phyloP scores from a whole-genome alignment of 2,113 vertebrate species.

The Cyanistes caeruleus region DNA sequence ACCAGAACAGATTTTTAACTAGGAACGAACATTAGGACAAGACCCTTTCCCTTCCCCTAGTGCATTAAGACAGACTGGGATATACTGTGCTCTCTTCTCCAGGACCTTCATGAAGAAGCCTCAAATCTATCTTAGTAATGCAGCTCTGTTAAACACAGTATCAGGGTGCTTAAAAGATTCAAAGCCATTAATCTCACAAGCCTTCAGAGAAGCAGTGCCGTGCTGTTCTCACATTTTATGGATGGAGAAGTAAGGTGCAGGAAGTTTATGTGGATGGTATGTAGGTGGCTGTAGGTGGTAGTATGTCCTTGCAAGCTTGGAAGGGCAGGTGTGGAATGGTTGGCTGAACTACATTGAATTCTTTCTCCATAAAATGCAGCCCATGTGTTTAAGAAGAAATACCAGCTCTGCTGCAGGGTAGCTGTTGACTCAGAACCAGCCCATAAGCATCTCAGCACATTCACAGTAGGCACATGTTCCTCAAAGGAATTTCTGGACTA shows the following conservation, averaged over 20 bases:
- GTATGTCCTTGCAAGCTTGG: background rate
- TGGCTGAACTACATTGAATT: background rate
- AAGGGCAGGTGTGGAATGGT: background rate
- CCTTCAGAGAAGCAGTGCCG: rapidly evolving
- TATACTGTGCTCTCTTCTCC: background rate
- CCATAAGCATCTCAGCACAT: background rate
- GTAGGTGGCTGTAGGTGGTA: background rate
- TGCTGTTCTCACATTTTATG: background rate
- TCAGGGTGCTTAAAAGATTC: background rate
- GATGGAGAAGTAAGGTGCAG: background rate
- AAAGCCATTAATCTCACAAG: background rate
- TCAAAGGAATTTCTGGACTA: conserved; percentile 3
- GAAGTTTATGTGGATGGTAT: background rate
- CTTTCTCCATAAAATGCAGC: background rate
- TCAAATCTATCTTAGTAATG: background rate
- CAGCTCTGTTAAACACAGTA: background rate
- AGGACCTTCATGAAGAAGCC: background rate
- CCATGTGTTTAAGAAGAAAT: background rate
- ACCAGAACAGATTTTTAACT: conserved; percentile 36
- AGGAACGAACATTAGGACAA: conserved; percentile 22
- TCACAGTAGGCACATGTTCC: background rate
- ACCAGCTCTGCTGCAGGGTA: background rate
- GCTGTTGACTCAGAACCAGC: background rate
- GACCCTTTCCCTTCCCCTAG: conserved; percentile 7
- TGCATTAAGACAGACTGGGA: conserved; percentile 22